Evolutionary conservation across 1,140 invertebrate genomes (phyloP).

Genomic region (Mizuhopecten yessoensis): DNA sequence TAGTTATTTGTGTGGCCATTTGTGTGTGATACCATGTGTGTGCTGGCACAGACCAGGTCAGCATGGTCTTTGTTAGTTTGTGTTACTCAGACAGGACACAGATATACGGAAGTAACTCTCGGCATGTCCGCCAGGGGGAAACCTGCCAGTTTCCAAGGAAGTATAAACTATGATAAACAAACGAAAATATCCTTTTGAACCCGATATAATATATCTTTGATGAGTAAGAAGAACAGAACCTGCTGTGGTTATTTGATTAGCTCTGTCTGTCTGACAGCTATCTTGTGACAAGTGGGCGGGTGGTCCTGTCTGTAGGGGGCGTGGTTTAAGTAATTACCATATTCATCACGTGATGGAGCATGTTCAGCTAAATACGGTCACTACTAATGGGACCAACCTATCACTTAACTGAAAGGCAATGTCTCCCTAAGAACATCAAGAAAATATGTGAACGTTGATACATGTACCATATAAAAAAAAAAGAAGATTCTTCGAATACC

Average conservation of each 20-base stretch:
- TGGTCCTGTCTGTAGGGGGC: background rate
- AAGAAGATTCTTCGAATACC: too few relatives aligned
- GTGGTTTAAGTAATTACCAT: too few relatives aligned
- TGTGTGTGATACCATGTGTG: background rate
- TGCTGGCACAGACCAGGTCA: background rate
- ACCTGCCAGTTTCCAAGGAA: slow-evolving; percentile 31
- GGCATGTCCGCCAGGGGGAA: slow-evolving; percentile 30
- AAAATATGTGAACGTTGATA: too few relatives aligned
- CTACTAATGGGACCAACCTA: too few relatives aligned
- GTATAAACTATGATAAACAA: background rate
- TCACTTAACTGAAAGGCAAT: too few relatives aligned
- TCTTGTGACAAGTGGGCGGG: background rate
- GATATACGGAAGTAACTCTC: background rate
- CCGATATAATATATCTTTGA: slow-evolving; percentile 26
- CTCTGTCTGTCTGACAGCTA: background rate
- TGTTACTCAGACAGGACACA: slow-evolving; percentile 24
- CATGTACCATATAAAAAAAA: too few relatives aligned
- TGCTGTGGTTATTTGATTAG: slow-evolving; percentile 15
- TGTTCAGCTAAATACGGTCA: too few relatives aligned
- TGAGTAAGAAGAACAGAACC: slow-evolving; percentile 6
- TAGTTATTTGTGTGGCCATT: background rate
- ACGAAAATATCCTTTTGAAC: slow-evolving; percentile 20
- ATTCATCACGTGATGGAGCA: background rate
- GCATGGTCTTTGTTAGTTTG: slow-evolving; percentile 6
- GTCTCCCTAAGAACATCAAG: too few relatives aligned